These are phyloP conservation scores for Pteruthius melanotis DNA, from an alignment of 2,113 vertebrate genomes.

Conservation along the genomic window DNA sequence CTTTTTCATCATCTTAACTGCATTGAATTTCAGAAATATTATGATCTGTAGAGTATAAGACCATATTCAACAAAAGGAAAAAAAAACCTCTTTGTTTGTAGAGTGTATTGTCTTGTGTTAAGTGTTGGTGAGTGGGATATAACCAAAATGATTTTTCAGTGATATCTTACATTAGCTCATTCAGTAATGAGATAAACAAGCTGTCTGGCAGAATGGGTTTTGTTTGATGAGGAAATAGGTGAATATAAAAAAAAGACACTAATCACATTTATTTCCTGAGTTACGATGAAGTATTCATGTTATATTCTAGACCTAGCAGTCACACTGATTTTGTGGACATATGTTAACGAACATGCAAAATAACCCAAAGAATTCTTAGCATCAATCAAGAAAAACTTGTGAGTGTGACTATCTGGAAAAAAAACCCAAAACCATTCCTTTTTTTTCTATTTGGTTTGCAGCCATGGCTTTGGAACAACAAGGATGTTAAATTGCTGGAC, in stretches of 20 bases:
- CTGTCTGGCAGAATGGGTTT: background rate
- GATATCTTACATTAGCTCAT: background rate
- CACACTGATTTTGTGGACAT: background rate
- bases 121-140: background rate
- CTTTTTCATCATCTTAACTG: background rate
- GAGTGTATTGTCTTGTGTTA: background rate
- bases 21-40: background rate
- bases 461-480: background rate
- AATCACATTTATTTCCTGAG: background rate
- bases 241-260: background rate
- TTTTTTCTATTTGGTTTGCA: background rate
- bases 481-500: background rate
- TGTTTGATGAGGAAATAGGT: background rate
- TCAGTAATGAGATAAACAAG: constrained; percentile 3
- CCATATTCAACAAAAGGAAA: background rate
- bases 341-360: background rate
- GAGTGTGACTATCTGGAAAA: background rate
- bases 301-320: background rate
- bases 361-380: background rate
- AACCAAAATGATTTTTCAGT: background rate
- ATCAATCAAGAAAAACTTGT: background rate
- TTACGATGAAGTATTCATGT: background rate
- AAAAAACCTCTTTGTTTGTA: background rate
- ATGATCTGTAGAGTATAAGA: background rate
- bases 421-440: background rate